Conservation (phyloP, 1,140 invertebrate species). For the Brachionus manjavacas region DNA sequence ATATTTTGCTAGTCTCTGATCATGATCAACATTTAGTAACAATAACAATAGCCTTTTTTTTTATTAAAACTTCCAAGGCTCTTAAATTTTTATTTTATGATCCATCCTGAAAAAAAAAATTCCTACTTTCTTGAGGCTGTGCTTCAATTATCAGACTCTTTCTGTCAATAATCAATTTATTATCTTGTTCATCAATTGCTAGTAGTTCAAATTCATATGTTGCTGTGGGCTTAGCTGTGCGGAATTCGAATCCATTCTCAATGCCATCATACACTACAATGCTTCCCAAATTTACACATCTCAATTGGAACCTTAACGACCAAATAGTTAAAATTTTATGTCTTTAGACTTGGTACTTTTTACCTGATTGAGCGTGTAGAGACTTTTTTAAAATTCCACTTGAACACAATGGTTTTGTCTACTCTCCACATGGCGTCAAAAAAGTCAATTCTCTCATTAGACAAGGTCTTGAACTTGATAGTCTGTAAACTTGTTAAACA, state of each 20-base stretch:
- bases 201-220: not conserved
- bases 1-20: too few species aligned
- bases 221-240: not conserved
- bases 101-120: not conserved
- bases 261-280: not conserved
- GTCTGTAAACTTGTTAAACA: constrained; percentile 15
- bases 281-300: not conserved
- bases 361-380: not conserved
- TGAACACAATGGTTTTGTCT: not conserved
- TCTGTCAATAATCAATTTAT: not conserved
- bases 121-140: not conserved
- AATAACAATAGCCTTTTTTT: too few species aligned
- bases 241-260: not conserved
- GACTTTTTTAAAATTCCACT: not conserved
- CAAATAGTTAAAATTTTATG: not conserved
- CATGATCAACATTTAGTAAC: too few species aligned
- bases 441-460: not conserved
- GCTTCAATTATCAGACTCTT: not conserved
- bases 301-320: not conserved
- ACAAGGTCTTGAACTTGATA: not conserved
- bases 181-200: not conserved
- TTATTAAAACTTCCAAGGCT: too few species aligned
- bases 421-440: not conserved
- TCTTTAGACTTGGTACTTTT: not conserved
- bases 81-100: not conserved